Conservation (phyloP, 2,797 vertebrate species). For the Aldrovandia affinis region DNA sequence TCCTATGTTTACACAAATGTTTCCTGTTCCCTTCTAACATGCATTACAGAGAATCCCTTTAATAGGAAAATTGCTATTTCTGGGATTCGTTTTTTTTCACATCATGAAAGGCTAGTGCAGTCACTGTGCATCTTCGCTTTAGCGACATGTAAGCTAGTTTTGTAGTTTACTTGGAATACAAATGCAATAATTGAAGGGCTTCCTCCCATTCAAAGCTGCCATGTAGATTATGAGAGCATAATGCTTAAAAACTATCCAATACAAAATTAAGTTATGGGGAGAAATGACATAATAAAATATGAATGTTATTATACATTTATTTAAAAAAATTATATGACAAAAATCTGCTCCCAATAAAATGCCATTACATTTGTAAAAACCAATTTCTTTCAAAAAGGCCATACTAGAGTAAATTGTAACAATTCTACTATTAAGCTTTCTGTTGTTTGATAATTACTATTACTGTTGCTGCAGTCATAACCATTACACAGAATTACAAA, state of each 20-base stretch:
- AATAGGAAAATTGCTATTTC: conserved; percentile 4
- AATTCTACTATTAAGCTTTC: not conserved
- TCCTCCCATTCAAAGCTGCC: too few species aligned
- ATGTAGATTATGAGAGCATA: not conserved
- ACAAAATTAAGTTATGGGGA: not conserved
- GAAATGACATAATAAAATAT: not conserved
- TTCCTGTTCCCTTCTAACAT: not conserved
- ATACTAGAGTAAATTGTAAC: not conserved
- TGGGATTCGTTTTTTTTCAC: not conserved
- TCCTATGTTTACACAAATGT: not conserved
- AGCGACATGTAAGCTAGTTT: not conserved
- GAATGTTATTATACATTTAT: not conserved
- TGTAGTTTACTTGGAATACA: not conserved
- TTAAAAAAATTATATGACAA: not conserved
- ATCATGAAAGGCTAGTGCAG: not conserved
- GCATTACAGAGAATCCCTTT: not conserved
- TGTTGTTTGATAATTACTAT: not conserved
- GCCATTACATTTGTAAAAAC: not conserved
- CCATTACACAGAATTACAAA: not conserved
- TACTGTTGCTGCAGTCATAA: too few species aligned
- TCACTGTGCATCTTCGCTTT: not conserved
- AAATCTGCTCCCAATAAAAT: not conserved
- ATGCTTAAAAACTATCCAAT: not conserved
- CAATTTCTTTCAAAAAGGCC: not conserved
- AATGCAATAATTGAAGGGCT: not conserved